Evolutionary conservation across 1,140 invertebrate genomes (phyloP), one percentile per base, ranked within the genome.

Genomic region (Rhagoletis pomonella): DNA sequence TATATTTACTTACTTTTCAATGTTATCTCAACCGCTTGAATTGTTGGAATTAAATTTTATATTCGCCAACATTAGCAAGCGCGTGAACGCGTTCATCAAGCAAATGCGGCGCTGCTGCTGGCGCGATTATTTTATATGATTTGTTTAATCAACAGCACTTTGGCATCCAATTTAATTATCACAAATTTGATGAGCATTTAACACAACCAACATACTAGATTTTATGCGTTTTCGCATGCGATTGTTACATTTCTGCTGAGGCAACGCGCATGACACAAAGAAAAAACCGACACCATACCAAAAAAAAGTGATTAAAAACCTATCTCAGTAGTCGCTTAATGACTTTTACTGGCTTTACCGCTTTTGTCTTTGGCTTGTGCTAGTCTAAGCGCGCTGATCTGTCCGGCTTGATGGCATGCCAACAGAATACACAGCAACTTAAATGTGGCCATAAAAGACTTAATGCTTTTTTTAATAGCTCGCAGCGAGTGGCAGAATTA

Each of bases 121-220:
- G 10, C 9, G 58, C 17, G 58, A 50, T 19, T 39, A 29, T 29
- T 19, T 84, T 88, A 55, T 9, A 86, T 85, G 59, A 87, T 87
- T 85, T 85, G 9, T 86, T 86, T 64, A 73, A 73, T 73, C 67
- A 73, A 73, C 39, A 73, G 39, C 67, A 42, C 10, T 12, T 73
- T 47, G 4, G 67, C 14, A 42, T 73, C 42, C 29, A 67, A 69
- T 87, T 87, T 87, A 87, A 87, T 87, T 58, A 87, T 60, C 86
- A 64, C 67, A 69, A 42, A 87, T 87, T 87, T 87, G 62, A 87
- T 59, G 86, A 87, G 86, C 86, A 73, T 50, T 59, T 62, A 85
- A 39, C 50, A n/a, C 50, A 14, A 59, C 47, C 19, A 9, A 29
- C 29, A 29, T 29, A 19, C 50, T 4, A 42, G 4, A 29, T 12